phyloP scores from a whole-genome alignment of 2,888 invertebrate species.

The Trachelus troglodyta region DNA sequence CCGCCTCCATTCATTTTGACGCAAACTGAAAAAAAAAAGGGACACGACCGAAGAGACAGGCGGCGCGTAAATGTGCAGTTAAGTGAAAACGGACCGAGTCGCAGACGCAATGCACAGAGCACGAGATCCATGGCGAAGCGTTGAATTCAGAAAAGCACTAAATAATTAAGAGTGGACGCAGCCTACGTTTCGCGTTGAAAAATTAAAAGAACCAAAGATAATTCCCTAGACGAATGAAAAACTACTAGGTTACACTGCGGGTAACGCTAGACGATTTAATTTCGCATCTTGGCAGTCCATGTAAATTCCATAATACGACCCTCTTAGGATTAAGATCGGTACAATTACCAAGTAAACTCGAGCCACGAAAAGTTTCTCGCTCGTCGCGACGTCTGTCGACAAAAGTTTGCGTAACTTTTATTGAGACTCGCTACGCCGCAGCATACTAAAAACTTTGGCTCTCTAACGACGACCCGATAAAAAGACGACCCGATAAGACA shows the following conservation, averaged over 20 bases:
- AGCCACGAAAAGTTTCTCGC: neutral
- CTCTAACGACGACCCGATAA: too few species aligned
- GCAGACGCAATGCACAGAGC: neutral
- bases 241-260: neutral
- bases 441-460: neutral
- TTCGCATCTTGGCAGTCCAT: neutral
- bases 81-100: neutral
- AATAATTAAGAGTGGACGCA: neutral
- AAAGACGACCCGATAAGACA: neutral
- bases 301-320: neutral
- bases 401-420: neutral
- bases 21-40: neutral
- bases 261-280: neutral
- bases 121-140: neutral
- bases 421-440: neutral
- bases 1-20: neutral
- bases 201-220: neutral
- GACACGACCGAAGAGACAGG: neutral
- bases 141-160: neutral
- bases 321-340: neutral
- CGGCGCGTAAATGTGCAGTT: neutral
- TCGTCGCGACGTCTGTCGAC: neutral
- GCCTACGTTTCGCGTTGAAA: neutral
- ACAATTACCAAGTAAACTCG: neutral
- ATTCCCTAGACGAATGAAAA: neutral